Evolutionary conservation across 2,888 invertebrate species (phyloP).

Genomic region (Hypercompe scribonia): DNA sequence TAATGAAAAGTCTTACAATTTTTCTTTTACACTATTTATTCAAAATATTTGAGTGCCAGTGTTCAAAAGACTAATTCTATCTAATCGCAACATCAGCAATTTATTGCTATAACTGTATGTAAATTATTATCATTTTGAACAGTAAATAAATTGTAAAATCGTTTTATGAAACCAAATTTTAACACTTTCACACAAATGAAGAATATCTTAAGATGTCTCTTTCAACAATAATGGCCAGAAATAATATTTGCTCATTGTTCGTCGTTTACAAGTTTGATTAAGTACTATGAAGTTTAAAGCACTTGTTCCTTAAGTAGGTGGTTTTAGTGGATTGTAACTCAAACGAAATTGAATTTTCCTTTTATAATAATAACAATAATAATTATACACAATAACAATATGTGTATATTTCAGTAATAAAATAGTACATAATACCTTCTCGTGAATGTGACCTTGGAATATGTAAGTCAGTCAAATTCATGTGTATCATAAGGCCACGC

Average conservation of each 20-base stretch:
- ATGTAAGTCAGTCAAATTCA: not conserved
- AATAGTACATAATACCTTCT: not conserved
- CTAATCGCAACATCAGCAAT: slow-evolving; percentile 20
- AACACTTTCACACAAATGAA: slow-evolving; percentile 30
- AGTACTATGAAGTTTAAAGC: slow-evolving; percentile 48
- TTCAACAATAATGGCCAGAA: slow-evolving; percentile 52
- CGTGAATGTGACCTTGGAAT: not conserved
- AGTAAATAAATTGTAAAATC: slow-evolving; percentile 52
- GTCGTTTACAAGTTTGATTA: slow-evolving; percentile 55
- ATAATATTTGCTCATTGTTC: slow-evolving; percentile 55
- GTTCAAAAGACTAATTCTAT: slow-evolving; percentile 15
- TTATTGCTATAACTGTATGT: slow-evolving; percentile 29
- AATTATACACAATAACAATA: not conserved
- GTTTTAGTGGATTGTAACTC: slow-evolving; percentile 31
- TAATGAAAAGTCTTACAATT: too few species aligned
- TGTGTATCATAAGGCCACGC: not conserved
- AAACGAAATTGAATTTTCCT: slow-evolving; percentile 18
- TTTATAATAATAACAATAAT: not conserved
- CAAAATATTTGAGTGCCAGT: slow-evolving; percentile 9
- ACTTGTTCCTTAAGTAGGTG: slow-evolving; percentile 43
- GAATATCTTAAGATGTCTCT: slow-evolving; percentile 34
- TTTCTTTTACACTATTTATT: not conserved
- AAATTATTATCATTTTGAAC: slow-evolving; percentile 34
- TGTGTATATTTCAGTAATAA: not conserved
- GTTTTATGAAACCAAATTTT: slow-evolving; percentile 45